These are phyloP conservation scores for Tricholaema leucomelas DNA, from an alignment of 2,113 vertebrate genomes.

Conservation along the genomic window DNA sequence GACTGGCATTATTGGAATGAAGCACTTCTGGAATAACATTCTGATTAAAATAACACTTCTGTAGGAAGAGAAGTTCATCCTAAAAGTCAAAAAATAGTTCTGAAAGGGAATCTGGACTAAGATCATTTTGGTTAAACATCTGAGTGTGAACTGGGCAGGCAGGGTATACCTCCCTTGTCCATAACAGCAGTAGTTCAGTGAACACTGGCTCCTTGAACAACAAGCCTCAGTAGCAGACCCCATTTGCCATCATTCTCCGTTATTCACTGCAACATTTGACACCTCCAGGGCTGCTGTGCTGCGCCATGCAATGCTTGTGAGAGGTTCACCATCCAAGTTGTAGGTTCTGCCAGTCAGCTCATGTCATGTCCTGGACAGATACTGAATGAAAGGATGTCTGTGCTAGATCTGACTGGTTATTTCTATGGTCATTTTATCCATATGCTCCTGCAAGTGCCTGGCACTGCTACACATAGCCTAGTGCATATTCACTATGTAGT, in stretches of 20 bases:
- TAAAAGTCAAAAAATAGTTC: background rate
- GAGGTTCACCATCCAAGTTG: background rate
- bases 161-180: background rate
- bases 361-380: background rate
- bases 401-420: background rate
- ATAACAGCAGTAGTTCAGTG: background rate
- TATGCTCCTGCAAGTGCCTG: background rate
- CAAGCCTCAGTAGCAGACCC: conserved; percentile 21
- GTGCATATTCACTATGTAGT: background rate
- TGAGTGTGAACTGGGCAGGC: background rate
- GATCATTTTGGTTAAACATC: background rate
- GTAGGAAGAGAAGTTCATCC: background rate
- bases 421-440: background rate
- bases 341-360: background rate
- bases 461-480: background rate
- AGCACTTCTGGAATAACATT: background rate
- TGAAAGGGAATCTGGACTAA: background rate
- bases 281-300: background rate
- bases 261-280: background rate
- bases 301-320: conserved; percentile 29
- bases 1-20: background rate
- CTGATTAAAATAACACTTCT: background rate
- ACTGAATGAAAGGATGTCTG: background rate
- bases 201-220: background rate
- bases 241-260: conserved; percentile 40